Evolutionary conservation across 2,888 invertebrate genomes (phyloP), one percentile per base, ranked within the genome.

Genomic region (Tipula unca): DNA sequence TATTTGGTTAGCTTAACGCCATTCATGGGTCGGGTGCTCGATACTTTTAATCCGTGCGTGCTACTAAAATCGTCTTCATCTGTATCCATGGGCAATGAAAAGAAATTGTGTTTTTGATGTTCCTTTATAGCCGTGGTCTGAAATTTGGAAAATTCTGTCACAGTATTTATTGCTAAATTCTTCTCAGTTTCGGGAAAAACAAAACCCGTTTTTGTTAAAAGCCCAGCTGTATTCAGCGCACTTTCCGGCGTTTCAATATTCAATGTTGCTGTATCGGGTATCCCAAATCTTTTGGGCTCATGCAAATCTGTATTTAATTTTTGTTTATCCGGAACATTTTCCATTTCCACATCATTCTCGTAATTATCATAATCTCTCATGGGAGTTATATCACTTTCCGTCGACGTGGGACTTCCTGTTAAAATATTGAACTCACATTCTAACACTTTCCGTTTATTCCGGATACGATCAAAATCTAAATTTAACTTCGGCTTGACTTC

Each of bases 1-100:
- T 93, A 94, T 32, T 93, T 93, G 0, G 93, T 92, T 25, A 93
- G 88, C 3, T 89, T 89, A 54, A 89, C 88, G 0, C 88, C 88
- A 86, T 88, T 89, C 84, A 89, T 87, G 82, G 87, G 87, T 84
- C 88, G 35, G n/a, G 36, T 29, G 17, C 32, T 54, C 2, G 17
- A n/a, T 32, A 29, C 1, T n/a, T 48, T 85, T 85, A 87, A 86
- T 10, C 48, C 20, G 4, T 29, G 36, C 29, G 20, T 17, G 35
- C 3, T 29, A 35, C 35, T 29, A 29, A 36, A 29, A 29, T 85
- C 85, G 29, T 85, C 29, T 17, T 85, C 48, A 29, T 85, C 48
- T n/a, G 48, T 42, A 32, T 85, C 54, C 48, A 48, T 85, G 8
- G 25, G 48, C 8, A 85, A 32, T 6, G 54, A n/a, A 54, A 85